Evolutionary conservation across 2,888 invertebrate genomes (phyloP), one percentile per base, ranked within the genome.

Genomic region (Drosophila ustulata): DNA sequence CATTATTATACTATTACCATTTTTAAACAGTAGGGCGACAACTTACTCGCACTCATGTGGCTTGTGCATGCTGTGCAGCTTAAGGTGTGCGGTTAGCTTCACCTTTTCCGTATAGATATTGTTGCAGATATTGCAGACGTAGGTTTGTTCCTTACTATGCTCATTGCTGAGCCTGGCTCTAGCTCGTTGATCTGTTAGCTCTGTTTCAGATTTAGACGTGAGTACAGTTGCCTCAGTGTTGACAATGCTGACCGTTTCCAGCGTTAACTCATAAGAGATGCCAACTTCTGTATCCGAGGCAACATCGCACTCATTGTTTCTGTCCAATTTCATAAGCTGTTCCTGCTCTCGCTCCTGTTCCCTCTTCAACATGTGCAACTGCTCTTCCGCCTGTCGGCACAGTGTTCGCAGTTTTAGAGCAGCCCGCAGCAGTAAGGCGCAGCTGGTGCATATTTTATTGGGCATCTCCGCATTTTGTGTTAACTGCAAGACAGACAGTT

Each of bases 31-130:
- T 4, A 28, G 28, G 5, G 18, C 18, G 18, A 28, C 6, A 8
- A 75, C 89, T 69, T 76, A 91, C 91, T 91, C 91, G 90, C 91
- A 91, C 63, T 90, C 89, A 53, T 91, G 91, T 1, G 89, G 89
- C 68, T 92, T 91, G 28, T 88, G 79, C 9, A 82, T 73, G 4
- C 77, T 87, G 71, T 92, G 92, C 3, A 88, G 69, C 58, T 91
- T 89, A 59, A 91, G 75, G 55, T 92, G 92, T 11, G 82, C 74
- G 8, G 85, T 90, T 9, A 92, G 72, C 50, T 91, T 91, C 4
- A 89, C 80, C 45, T 86, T 82, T 37, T 90, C 88, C 9, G 82
- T 71, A 56, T 91, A 92, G 0, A 80, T 69, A 57, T 92, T 92
- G 4, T 88, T 89, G 56, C 92, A 92, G 34, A 90, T 79, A 25